phyloP scores from a whole-genome alignment of 2,888 invertebrate species.

The Xylota sylvarum region DNA sequence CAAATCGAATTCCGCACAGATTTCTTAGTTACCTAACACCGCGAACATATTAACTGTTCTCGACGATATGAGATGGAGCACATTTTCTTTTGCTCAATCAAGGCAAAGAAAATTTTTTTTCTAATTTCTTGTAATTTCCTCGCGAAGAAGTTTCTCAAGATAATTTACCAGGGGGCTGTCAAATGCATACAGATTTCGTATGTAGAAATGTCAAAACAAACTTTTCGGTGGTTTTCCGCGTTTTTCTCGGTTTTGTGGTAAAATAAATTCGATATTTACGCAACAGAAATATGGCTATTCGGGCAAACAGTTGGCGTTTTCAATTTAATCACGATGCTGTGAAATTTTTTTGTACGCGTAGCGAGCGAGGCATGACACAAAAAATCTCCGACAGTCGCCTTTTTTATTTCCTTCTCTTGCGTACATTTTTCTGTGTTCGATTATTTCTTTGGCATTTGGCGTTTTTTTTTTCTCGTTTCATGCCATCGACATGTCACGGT shows the following conservation, averaged over 20 bases:
- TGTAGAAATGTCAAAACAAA: constrained; percentile 75
- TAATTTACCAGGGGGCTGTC: constrained; percentile 69
- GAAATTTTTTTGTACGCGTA: constrained; percentile 69
- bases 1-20: constrained; percentile 28
- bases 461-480: constrained; percentile 47
- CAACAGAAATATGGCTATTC: constrained; percentile 52
- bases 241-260: constrained; percentile 44
- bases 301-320: constrained; percentile 53
- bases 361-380: constrained; percentile 76
- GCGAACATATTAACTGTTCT: constrained; percentile 56
- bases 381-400: constrained; percentile 71
- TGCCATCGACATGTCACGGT: constrained; percentile 5
- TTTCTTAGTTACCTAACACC: constrained; percentile 72
- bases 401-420: constrained; percentile 76
- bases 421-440: constrained; percentile 76
- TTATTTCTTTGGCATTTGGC: constrained; percentile 72
- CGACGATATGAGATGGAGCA: constrained; percentile 36
- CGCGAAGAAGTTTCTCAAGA: constrained; percentile 40
- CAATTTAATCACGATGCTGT: constrained; percentile 68
- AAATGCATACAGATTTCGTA: constrained; percentile 59
- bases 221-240: constrained; percentile 74
- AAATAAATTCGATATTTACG: constrained; percentile 55
- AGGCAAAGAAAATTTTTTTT: constrained; percentile 35
- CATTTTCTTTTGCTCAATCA: constrained; percentile 58
- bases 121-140: constrained; percentile 45